Conservation (phyloP, 2,113 vertebrate species). For the Myiozetetes cayanensis region DNA sequence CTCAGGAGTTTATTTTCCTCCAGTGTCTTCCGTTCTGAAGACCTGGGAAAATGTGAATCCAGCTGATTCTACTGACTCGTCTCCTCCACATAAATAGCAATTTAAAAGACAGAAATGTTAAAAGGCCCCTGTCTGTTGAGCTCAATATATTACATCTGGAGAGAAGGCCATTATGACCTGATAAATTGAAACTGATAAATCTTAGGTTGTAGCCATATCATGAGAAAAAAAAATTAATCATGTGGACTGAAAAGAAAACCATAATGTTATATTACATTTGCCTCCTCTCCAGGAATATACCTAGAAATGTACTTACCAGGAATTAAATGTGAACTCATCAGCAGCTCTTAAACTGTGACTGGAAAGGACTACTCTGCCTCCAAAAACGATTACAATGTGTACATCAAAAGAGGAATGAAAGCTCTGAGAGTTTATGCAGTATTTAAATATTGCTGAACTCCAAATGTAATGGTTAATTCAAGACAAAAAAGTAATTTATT, state of each 20-base stretch:
- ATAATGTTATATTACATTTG: background rate
- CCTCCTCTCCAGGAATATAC: background rate
- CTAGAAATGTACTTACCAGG: background rate
- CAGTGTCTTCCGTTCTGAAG: background rate
- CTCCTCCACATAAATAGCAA: background rate
- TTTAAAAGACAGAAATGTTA: constrained; percentile 35
- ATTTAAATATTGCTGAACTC: constrained; percentile 1
- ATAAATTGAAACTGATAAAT: constrained; percentile 57
- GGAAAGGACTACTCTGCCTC: background rate
- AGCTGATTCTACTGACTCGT: background rate
- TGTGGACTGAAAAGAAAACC: constrained; percentile 8
- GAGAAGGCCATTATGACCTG: constrained; percentile 6
- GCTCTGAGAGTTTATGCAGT: background rate
- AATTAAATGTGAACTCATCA: background rate
- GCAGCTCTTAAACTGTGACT: background rate
- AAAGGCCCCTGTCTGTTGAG: constrained; percentile 21
- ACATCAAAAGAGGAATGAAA: background rate
- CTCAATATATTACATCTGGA: constrained; percentile 7
- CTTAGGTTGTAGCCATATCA: background rate
- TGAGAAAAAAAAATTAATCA: constrained; percentile 9
- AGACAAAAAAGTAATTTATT: background rate
- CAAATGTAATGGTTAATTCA: background rate
- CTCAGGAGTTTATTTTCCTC: constrained; percentile 9
- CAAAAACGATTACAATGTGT: background rate
- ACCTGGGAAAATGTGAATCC: background rate